Conservation (phyloP, 1,140 invertebrate species). For the Drosophila bifasciata region DNA sequence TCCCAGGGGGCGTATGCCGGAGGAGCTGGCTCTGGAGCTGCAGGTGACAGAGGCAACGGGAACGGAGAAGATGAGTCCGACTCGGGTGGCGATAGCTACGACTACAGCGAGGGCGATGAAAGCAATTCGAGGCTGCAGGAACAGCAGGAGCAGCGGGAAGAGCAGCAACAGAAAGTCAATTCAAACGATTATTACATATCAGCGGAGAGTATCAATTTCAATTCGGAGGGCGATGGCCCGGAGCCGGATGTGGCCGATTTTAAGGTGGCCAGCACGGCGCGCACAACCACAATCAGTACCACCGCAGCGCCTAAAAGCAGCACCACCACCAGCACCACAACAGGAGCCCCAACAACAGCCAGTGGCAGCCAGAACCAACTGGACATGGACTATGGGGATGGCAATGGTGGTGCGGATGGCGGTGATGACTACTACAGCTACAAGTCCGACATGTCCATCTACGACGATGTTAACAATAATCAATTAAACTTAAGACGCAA, state of each 20-base stretch:
- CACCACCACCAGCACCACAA: not conserved
- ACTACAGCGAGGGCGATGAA: constrained; percentile 52
- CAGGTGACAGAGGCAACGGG: constrained; percentile 14
- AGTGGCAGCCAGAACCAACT: constrained; percentile 47
- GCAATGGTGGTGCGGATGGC: constrained; percentile 10
- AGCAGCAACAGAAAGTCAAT: constrained; percentile 65
- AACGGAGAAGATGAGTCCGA: constrained; percentile 20
- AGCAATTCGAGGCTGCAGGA: constrained; percentile 34
- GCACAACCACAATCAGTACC: constrained; percentile 1
- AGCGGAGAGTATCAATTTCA: constrained; percentile 77
- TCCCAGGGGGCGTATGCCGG: constrained; percentile 28
- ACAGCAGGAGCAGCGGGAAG: constrained; percentile 30
- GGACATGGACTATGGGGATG: constrained; percentile 39
- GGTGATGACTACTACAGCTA: constrained; percentile 66
- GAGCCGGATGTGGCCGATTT: constrained; percentile 65
- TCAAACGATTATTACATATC: constrained; percentile 84
- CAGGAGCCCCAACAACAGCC: not conserved
- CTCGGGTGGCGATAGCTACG: constrained; percentile 44
- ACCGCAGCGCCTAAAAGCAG: not conserved
- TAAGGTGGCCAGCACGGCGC: constrained; percentile 56
- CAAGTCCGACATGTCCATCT: constrained; percentile 78
- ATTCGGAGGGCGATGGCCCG: constrained; percentile 59
- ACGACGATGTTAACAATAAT: constrained; percentile 83
- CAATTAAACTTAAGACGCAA: constrained; percentile 78
- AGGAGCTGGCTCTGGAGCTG: constrained; percentile 10